Percentiles rank a stretch among this genome's conserved stretches.
These are phyloP conservation scores for Poeciliopsis turrubarensis DNA, from an alignment of 2,113 vertebrate species.

Conservation along the genomic window DNA sequence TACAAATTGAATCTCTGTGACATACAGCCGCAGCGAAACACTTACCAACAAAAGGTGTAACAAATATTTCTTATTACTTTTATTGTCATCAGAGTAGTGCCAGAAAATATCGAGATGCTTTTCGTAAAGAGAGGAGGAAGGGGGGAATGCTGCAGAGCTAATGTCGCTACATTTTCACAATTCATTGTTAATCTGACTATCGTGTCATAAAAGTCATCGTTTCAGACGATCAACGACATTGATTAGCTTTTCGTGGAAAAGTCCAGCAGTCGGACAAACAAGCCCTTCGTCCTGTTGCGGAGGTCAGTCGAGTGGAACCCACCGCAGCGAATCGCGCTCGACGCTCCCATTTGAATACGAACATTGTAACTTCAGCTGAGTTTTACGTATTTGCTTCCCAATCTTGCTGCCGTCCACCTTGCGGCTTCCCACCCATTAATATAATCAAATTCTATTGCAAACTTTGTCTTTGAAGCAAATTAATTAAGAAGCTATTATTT, in stretches of 20 bases:
- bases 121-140: neutral
- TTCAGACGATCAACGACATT: neutral
- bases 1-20: too few relatives aligned
- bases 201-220: neutral
- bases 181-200: neutral
- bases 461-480: slow-evolving; percentile 83
- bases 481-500: slow-evolving; percentile 88
- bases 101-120: neutral
- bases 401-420: slow-evolving; percentile 63
- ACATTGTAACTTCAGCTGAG: slow-evolving; percentile 49
- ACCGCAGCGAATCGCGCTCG: neutral
- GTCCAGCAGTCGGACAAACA: neutral
- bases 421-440: slow-evolving; percentile 72
- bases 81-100: too few relatives aligned
- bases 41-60: too few relatives aligned
- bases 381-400: slow-evolving; percentile 24
- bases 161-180: neutral
- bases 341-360: neutral
- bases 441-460: slow-evolving; percentile 81
- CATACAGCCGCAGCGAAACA: too few relatives aligned
- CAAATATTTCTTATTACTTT: too few relatives aligned
- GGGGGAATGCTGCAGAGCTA: neutral
- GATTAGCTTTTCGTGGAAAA: neutral
- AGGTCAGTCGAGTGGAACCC: neutral
- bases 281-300: neutral